phyloP scores from a whole-genome alignment of 2,888 invertebrate species.

The Philereme vetulata region DNA sequence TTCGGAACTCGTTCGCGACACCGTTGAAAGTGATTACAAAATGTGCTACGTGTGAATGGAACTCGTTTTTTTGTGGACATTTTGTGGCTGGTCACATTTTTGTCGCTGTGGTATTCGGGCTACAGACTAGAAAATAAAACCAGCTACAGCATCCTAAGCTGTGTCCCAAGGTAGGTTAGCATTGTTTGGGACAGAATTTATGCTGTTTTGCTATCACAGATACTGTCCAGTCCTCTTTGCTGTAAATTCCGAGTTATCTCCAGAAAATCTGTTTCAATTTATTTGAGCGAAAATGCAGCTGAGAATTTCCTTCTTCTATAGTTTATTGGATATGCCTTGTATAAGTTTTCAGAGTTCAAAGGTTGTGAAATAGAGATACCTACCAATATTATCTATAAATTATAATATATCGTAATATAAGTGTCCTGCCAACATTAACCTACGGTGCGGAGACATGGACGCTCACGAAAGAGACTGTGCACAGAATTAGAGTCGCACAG shows the following conservation, averaged over 20 bases:
- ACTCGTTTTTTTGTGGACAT: too few species aligned
- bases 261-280: conserved; percentile 25
- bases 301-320: background rate
- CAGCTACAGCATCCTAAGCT: background rate
- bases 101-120: too few species aligned
- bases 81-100: too few species aligned
- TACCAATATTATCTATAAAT: too few species aligned
- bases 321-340: background rate
- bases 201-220: conserved; percentile 27
- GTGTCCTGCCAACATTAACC: too few species aligned
- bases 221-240: conserved; percentile 20
- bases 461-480: too few species aligned
- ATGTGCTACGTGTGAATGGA: too few species aligned
- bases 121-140: background rate
- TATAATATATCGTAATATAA: too few species aligned
- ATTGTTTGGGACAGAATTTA: conserved; percentile 29
- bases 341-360: background rate
- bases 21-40: too few species aligned
- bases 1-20: too few species aligned
- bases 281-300: conserved; percentile 6
- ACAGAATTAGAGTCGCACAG: too few species aligned
- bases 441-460: too few species aligned
- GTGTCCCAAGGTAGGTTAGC: conserved; percentile 16
- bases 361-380: background rate
- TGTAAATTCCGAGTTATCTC: conserved; percentile 28